Conservation (phyloP, 1,140 invertebrate species). For the Drosophila busckii region DNA sequence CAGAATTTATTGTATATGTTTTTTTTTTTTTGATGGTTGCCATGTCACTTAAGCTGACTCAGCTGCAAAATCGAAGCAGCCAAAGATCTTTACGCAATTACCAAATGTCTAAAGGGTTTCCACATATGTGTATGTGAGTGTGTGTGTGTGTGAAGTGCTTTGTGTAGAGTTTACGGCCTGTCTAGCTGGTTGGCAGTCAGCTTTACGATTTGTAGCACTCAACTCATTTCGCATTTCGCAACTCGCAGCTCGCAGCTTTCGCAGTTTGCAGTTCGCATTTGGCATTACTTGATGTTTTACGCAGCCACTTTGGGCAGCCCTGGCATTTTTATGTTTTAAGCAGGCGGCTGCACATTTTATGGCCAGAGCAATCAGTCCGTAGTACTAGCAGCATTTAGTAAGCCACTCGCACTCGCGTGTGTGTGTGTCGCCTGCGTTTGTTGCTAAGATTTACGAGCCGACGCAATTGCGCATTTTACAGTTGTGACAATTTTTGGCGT, state of each 20-base stretch:
- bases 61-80: slow-evolving; percentile 28
- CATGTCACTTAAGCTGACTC: slow-evolving; percentile 25
- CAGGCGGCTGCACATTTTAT: slow-evolving; percentile 74
- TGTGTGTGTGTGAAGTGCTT: slow-evolving; percentile 5
- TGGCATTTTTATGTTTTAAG: slow-evolving; percentile 70
- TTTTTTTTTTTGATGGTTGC: slow-evolving; percentile 59
- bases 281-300: slow-evolving; percentile 72
- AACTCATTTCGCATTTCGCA: slow-evolving; percentile 72
- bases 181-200: slow-evolving; percentile 50
- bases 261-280: slow-evolving; percentile 53
- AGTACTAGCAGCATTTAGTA: slow-evolving; percentile 56
- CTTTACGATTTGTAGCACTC: slow-evolving; percentile 75
- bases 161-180: slow-evolving; percentile 40
- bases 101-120: slow-evolving; percentile 33
- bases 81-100: slow-evolving; percentile 35
- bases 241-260: slow-evolving; percentile 56
- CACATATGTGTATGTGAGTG: slow-evolving; percentile 3
- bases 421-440: slow-evolving; percentile 37
- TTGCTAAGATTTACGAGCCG: slow-evolving; percentile 69
- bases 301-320: slow-evolving; percentile 57
- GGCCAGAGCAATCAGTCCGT: slow-evolving; percentile 39
- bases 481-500: slow-evolving; percentile 72
- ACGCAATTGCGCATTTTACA: slow-evolving; percentile 74
- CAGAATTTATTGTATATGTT: too few relatives aligned
- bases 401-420: slow-evolving; percentile 50